Conservation (phyloP, 64 coral and sea anemone genomes). For the Cladopsammia gracilis region DNA sequence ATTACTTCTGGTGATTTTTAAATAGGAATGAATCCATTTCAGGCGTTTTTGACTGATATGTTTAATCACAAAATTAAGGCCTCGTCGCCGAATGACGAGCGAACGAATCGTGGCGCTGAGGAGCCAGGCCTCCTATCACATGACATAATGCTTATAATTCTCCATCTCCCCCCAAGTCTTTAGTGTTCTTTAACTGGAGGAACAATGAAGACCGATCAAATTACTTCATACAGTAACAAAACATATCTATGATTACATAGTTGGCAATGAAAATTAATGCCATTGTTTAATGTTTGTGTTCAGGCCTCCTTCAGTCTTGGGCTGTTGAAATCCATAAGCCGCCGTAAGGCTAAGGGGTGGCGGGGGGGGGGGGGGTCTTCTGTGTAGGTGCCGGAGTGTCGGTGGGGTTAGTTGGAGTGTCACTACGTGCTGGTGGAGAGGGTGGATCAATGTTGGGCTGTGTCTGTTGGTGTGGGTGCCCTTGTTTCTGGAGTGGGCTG, state of each 20-base stretch:
- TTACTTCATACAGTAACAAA: conserved; percentile 4
- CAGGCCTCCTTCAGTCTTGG: background rate
- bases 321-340: conserved; percentile 63
- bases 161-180: too few species aligned
- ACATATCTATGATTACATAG: background rate
- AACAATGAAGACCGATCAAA: conserved; percentile 35
- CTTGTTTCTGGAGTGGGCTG: background rate
- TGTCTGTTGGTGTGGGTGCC: background rate
- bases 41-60: too few species aligned
- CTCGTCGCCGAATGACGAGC: too few species aligned
- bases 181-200: background rate
- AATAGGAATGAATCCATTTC: too few species aligned
- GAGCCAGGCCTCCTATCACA: too few species aligned
- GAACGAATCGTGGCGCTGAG: too few species aligned
- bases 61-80: too few species aligned
- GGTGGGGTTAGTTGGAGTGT: background rate
- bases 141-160: too few species aligned
- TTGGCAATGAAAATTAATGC: too few species aligned
- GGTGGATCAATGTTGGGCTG: too few species aligned
- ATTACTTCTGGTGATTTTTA: too few species aligned
- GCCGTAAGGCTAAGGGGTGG: conserved; percentile 30
- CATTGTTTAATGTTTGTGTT: too few species aligned
- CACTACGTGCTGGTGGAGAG: background rate
- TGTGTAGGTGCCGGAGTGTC: conserved; percentile 10
- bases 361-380: conserved; percentile 12